A percentile compares a stretch with the other conserved stretches of the same genome.
Evolutionary conservation across 53 echinoderm and acorn worm species (phyloP).

Genomic region (Holothuria leucospilota): DNA sequence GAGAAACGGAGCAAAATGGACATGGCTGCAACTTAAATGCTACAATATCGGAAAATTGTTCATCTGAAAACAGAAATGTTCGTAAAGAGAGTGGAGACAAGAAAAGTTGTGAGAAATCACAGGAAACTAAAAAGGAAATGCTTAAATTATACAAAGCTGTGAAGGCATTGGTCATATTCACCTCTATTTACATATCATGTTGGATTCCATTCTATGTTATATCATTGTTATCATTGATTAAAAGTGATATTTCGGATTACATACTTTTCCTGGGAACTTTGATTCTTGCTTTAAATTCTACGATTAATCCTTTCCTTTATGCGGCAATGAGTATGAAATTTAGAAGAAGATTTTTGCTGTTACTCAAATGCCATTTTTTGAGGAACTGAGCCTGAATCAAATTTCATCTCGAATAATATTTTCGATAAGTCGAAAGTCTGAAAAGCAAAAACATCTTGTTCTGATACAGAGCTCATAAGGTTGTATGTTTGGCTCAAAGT

Average conservation of each 20-base stretch:
- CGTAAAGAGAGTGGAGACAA: no score
- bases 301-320: slow-evolving; percentile 36
- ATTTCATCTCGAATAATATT: no score
- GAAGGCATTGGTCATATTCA: slow-evolving; percentile 15
- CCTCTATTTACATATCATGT: not conserved
- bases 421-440: no score
- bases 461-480: no score
- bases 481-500: no score
- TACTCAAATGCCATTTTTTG: slow-evolving; percentile 16
- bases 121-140: not conserved
- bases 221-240: not conserved
- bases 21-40: no score
- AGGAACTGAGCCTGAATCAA: no score
- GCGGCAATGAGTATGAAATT: slow-evolving; percentile 41
- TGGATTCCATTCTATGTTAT: slow-evolving; percentile 40
- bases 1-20: no score
- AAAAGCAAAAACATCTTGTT: no score
- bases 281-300: slow-evolving; percentile 8
- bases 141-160: slow-evolving; percentile 3
- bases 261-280: not conserved
- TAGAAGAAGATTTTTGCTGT: slow-evolving; percentile 10
- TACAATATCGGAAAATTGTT: no score
- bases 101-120: no score
- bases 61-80: no score
- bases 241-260: not conserved